A percentile compares a stretch with the other conserved stretches of the same genome.
These are phyloP conservation scores for Ictalurus punctatus DNA, from an alignment of 2,113 vertebrate genomes.

Conservation along the genomic window DNA sequence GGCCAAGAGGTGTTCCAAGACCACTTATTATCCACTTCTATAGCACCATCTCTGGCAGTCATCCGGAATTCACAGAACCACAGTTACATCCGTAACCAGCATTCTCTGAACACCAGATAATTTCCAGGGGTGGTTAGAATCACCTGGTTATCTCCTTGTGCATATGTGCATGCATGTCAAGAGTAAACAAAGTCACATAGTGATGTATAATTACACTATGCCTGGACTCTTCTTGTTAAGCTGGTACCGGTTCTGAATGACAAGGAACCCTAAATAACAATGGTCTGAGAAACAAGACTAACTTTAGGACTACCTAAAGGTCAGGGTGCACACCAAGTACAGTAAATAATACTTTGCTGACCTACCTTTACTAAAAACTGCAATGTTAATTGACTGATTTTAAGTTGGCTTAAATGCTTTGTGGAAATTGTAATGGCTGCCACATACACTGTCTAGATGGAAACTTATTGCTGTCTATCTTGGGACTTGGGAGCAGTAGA, in stretches of 20 bases:
- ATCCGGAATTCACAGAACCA: too few relatives aligned
- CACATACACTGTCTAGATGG: not conserved
- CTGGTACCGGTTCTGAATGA: not conserved
- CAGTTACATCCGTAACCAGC: too few relatives aligned
- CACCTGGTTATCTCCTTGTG: not conserved
- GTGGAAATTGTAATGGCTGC: not conserved
- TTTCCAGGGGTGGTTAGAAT: not conserved
- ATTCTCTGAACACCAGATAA: not conserved
- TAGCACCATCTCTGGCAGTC: too few relatives aligned
- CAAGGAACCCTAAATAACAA: not conserved
- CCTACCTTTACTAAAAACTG: not conserved
- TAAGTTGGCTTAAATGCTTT: not conserved
- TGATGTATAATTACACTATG: too few relatives aligned
- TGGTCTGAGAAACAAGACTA: not conserved
- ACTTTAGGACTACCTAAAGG: not conserved
- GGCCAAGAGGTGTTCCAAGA: too few relatives aligned
- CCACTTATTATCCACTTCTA: too few relatives aligned
- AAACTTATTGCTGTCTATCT: too few relatives aligned
- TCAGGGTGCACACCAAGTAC: not conserved
- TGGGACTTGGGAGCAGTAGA: too few relatives aligned
- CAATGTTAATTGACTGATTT: not conserved
- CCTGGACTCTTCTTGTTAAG: not conserved
- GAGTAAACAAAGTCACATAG: not conserved
- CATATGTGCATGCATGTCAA: not conserved
- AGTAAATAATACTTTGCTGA: not conserved